Base-by-base conservation (phyloP, 2,888 invertebrate genomes). In the Drosophila austrosaltans region DNA sequence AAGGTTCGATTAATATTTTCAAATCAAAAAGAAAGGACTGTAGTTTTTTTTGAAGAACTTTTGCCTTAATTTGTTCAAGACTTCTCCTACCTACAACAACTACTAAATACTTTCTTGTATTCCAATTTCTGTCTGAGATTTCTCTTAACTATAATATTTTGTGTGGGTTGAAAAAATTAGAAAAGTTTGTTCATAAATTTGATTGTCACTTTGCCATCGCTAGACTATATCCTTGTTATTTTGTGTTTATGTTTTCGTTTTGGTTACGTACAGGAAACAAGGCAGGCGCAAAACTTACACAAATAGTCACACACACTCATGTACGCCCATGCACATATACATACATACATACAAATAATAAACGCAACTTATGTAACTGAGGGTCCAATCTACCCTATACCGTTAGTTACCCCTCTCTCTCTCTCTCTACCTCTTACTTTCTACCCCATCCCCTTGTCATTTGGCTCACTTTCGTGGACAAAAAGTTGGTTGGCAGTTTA, bases 281-380 rank as follows among this genome's bases (percentile, higher is more conserved):
- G 48, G 48, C 36, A 57, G 83, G 88, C 88, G 75, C 69, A 74
- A 78, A 84, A 83, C 85, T 84, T 71, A 67, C 77, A 75, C 66
- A 72, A 64, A 69, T 66, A 78, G 58, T 69, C 48, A 70, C 61
- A 69, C 64, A 72, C 77, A 75, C 48, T 22, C 53, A 69, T 48
- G 73, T 6, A 48, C 20, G 22, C 48, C 12, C 48, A 25, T 48
- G 48, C 60, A 68, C 71, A 71, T 61, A 74, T 16, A 16, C 63
- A 72, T 59, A 16, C 63, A 72, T 59, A 63, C 59, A 72, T 75
- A 73, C 62, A 70, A 81, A 86, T 87, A 88, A 88, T 85, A 85
- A 88, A 81, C 87, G 84, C 84, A 85, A 88, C 89, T 84, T 85
- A 84, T 84, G 77, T 86, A 88, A 88, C 81, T 77, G 75, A 70